Conservation (phyloP, 2,113 vertebrate genomes). For the Odontophorus gujanensis region DNA sequence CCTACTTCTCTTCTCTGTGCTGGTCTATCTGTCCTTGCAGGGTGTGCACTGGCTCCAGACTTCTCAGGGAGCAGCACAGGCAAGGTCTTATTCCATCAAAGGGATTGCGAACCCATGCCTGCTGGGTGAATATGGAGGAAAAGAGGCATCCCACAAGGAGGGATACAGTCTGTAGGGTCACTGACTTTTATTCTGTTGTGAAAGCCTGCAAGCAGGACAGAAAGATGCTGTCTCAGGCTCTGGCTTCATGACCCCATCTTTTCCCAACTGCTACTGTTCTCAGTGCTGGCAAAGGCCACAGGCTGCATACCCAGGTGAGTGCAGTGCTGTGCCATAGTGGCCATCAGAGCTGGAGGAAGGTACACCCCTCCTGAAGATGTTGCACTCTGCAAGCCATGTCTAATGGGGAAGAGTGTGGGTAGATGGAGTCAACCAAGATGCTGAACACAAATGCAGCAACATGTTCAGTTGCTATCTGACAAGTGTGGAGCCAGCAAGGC, state of each 20-base stretch:
- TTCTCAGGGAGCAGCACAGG: neutral
- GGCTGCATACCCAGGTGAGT: neutral
- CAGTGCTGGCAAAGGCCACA: neutral
- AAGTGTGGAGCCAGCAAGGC: neutral
- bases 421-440: fast-evolving
- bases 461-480: neutral
- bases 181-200: neutral
- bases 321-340: neutral
- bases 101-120: neutral
- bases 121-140: neutral
- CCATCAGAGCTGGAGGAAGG: neutral
- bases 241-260: neutral
- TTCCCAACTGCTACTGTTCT: neutral
- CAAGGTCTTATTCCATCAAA: neutral
- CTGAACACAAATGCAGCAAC: neutral
- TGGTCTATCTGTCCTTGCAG: fast-evolving
- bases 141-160: neutral
- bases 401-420: fast-evolving
- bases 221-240: neutral
- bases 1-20: fast-evolving
- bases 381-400: fast-evolving
- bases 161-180: neutral
- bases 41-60: neutral
- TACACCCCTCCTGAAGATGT: neutral
- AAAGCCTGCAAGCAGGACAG: neutral